A percentile compares a stretch with the other conserved stretches of the same genome.
Evolutionary conservation across 2,888 invertebrate genomes (phyloP).

Genomic region (Tipula helvola): DNA sequence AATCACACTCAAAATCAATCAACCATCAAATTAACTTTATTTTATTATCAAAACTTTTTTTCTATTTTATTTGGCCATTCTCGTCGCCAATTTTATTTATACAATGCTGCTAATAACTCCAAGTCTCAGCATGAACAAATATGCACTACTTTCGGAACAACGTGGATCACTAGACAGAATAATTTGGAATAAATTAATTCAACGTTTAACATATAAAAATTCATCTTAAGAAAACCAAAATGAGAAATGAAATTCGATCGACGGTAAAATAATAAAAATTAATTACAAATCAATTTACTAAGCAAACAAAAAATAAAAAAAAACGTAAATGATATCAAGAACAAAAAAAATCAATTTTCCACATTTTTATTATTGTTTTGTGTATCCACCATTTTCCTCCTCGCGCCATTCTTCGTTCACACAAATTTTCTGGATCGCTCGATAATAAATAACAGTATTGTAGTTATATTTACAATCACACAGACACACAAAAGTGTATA

Average conservation of each 20-base stretch:
- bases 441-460: background rate
- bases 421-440: background rate
- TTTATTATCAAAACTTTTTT: too few species aligned
- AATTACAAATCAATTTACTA: constrained; percentile 4
- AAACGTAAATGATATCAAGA: background rate
- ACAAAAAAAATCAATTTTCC: background rate
- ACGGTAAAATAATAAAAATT: background rate
- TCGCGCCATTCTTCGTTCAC: background rate
- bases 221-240: background rate
- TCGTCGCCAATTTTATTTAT: too few species aligned
- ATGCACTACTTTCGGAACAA: too few species aligned
- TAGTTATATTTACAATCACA: background rate
- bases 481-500: background rate
- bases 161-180: too few species aligned
- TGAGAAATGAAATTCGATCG: background rate
- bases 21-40: too few species aligned
- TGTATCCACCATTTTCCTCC: background rate
- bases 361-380: background rate
- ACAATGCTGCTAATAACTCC: too few species aligned
- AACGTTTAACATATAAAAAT: background rate
- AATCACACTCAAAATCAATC: too few species aligned
- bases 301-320: background rate
- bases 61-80: too few species aligned
- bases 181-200: background rate
- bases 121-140: too few species aligned